Percentiles rank a stretch among this genome's conserved stretches.
These are phyloP conservation scores for Neria commutata DNA, from an alignment of 2,888 invertebrate genomes.

Conservation along the genomic window DNA sequence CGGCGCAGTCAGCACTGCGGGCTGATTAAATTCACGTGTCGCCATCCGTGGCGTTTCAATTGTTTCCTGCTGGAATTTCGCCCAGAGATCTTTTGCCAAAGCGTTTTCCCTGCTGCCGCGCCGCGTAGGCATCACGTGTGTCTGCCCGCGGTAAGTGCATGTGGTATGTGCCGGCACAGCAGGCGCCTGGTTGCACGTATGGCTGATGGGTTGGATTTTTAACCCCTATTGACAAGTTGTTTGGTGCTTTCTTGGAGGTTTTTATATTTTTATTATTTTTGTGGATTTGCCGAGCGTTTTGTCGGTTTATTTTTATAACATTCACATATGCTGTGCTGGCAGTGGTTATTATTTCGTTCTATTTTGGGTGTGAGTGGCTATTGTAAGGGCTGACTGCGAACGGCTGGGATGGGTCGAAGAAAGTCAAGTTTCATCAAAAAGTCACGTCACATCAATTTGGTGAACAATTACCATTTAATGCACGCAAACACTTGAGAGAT, in stretches of 20 bases:
- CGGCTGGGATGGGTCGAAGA: conserved; percentile 36
- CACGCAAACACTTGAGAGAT: conserved; percentile 35
- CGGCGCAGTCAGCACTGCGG: conserved; percentile 30
- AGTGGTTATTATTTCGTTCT: conserved; percentile 9
- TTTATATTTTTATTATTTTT: conserved; percentile 39
- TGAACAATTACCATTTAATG: conserved; percentile 53
- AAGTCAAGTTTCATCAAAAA: conserved; percentile 38
- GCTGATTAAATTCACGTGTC: conserved; percentile 55
- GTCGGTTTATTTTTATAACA: conserved; percentile 10
- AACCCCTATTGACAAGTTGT: conserved; percentile 23
- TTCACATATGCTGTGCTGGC: conserved; percentile 24
- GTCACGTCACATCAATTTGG: conserved; percentile 55
- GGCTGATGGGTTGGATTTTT: background rate
- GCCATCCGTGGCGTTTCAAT: conserved; percentile 33
- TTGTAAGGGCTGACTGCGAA: conserved; percentile 8
- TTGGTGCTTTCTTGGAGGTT: background rate
- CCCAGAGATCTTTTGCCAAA: no score
- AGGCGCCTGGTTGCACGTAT: conserved; percentile 18
- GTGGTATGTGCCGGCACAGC: conserved; percentile 35
- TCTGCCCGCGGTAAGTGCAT: conserved; percentile 26
- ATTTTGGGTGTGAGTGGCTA: conserved; percentile 5
- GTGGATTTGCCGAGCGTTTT: conserved; percentile 8
- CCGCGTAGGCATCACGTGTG: conserved; percentile 43
- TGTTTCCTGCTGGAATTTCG: conserved; percentile 49
- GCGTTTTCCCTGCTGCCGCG: background rate